Base-by-base conservation (phyloP, 2,113 vertebrate species). In the Oceanodroma tethys region DNA sequence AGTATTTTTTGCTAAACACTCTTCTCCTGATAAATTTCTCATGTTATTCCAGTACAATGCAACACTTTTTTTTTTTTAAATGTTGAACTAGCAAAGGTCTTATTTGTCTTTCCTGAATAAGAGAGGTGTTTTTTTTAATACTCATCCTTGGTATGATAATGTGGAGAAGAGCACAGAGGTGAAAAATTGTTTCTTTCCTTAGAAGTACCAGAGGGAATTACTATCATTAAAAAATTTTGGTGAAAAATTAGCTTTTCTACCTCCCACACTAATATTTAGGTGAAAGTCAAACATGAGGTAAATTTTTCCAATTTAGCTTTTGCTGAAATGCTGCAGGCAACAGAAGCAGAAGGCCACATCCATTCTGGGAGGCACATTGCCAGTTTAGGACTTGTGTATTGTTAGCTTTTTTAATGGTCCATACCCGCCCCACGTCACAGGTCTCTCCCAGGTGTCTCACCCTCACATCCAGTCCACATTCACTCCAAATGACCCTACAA, bases 241-340 rank as follows among this genome's bases (percentile, higher is more conserved):
- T 90, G 93, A 96, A 97, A 95, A 97, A 97, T 85, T 75, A 94
- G 65, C 36, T 96, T 90, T 95, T 89, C 67, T 92, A 34, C 74
- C 38, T 91, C 82, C 36, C 63, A 92, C 72, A 47, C 59, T 93
- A 95, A 96, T 96, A 96, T 95, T 95, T 89, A 94, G 90, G 86
- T 84, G 72, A 83, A 97, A 97, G 59, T 68, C 79, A 97, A 96
- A 89, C 59, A 78, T 0, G 0, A 93, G 60, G 90, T 85, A 93
- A 93, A 81, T 95, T 92, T 95, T 95, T 93, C 71, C 71, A 80
- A 68, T 95, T 90, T 90, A 90, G 19, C 59, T 81, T 62, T 75
- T 82, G 43, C 73, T 91, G 55, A 95, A 94, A 58, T 1, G 43
- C 76, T 96, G 70, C 85, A 94, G 88, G 86, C 63, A 89, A 10